Evolutionary conservation across 2,888 invertebrate species (phyloP).

Genomic region (Scaptomyza flava): DNA sequence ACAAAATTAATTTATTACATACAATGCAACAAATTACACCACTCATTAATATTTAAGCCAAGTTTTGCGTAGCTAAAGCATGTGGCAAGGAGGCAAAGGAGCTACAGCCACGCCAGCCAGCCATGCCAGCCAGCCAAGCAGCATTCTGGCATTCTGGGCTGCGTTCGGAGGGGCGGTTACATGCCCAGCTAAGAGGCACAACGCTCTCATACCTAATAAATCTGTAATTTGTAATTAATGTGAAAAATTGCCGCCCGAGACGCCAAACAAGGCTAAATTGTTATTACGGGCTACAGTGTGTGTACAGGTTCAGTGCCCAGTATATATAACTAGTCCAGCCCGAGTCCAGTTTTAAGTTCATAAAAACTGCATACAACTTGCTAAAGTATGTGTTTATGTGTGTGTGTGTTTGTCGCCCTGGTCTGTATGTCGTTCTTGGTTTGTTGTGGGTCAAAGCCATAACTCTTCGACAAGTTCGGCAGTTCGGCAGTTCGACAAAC

Average conservation of each 20-base stretch:
- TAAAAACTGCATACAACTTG: conserved; percentile 61
- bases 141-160: background rate
- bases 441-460: conserved; percentile 79
- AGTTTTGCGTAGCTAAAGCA: conserved; percentile 60
- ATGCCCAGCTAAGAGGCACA: conserved; percentile 40
- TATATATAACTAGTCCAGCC: background rate
- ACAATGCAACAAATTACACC: conserved; percentile 80
- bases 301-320: conserved; percentile 37
- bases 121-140: conserved; percentile 14
- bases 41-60: conserved; percentile 81
- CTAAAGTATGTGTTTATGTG: conserved; percentile 6
- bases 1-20: conserved; percentile 80
- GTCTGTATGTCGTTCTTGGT: conserved; percentile 23
- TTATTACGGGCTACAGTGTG: conserved; percentile 61
- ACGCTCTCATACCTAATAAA: conserved; percentile 75
- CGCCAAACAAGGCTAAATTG: conserved; percentile 80
- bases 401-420: conserved; percentile 28
- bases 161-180: conserved; percentile 39
- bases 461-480: conserved; percentile 79
- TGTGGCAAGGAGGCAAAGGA: conserved; percentile 39
- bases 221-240: conserved; percentile 82
- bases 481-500: conserved; percentile 59
- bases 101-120: conserved; percentile 17
- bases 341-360: conserved; percentile 48
- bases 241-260: conserved; percentile 77